Evolutionary conservation across 2,113 vertebrate species (phyloP), one percentile per base, ranked within the genome.

Genomic region (Tricholaema leucomelas): DNA sequence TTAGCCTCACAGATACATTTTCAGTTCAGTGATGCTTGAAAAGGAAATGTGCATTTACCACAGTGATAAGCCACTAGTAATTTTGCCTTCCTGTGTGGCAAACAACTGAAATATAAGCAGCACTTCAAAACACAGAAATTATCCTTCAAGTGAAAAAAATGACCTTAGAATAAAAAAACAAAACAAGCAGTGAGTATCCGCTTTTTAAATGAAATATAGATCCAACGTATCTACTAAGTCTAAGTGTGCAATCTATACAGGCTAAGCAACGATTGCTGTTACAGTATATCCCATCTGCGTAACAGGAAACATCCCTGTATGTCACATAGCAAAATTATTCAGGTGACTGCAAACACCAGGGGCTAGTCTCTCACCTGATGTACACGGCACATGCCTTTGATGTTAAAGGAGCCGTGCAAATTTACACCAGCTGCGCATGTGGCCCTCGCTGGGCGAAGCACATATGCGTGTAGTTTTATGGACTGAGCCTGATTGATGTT

Each of bases 261-360:
- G 77, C 58, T 73, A 55, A 80, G 55, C 85, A 71, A 56, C 58
- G 23, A 72, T 63, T 95, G 85, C 92, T 89, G 74, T 73, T 74
- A 40, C 54, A 78, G 87, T 74, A 81, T 10, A 69, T 79, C 60
- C 64, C 85, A 94, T 30, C 86, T 80, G 92, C 0, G 38, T 92
- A 94, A 78, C 67, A 95, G 93, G 88, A 96, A 96, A 96, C 93
- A 96, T 90, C 94, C 80, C 92, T 59, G 66, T 81, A 36, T 91
- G 92, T 95, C 92, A 91, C 91, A 95, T 2, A 88, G 91, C 87
- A 93, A 92, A 93, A 96, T 96, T 93, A 96, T 74, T 90, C 94
- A 96, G 96, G 96, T 96, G 91, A 96, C 88, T 96, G 93, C 91
- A 87, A 96, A 96, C 93, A 96, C 93, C 93, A 93, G 88, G 96